Percentiles rank a stretch among this genome's conserved stretches.
phyloP scores from a whole-genome alignment of 2,113 vertebrate species.

The Panurus biarmicus region DNA sequence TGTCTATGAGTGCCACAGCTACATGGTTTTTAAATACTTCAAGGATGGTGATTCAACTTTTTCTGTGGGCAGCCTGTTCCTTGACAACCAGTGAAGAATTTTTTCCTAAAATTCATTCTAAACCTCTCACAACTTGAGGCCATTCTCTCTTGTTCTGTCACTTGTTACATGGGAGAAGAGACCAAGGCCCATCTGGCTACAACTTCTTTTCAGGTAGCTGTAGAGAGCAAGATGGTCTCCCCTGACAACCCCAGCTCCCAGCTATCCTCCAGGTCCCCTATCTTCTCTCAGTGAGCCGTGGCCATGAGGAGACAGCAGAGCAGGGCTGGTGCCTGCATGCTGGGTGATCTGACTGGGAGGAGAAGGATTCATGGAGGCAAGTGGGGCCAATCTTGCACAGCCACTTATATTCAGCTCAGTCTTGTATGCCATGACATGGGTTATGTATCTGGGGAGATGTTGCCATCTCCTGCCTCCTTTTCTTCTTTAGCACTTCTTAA shows the following conservation, averaged over 20 bases:
- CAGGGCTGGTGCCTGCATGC: background rate
- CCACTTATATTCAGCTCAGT: background rate
- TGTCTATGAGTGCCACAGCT: background rate
- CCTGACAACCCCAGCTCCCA: background rate
- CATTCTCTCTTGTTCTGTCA: background rate
- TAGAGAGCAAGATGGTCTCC: background rate
- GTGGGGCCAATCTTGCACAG: background rate
- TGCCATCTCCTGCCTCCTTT: background rate
- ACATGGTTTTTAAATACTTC: background rate
- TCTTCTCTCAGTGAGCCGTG: background rate
- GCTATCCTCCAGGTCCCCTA: background rate
- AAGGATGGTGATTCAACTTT: background rate
- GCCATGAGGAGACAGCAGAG: rapidly evolving
- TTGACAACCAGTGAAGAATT: background rate
- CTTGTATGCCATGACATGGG: background rate
- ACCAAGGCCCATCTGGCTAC: background rate
- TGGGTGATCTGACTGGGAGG: background rate
- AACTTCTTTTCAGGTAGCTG: background rate
- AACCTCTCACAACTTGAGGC: background rate
- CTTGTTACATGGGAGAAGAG: background rate
- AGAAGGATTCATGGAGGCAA: background rate
- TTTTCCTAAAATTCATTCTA: background rate
- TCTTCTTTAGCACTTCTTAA: background rate
- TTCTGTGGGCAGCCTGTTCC: background rate
- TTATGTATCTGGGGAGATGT: background rate